Evolutionary conservation across 2,113 vertebrate species (phyloP).

Genomic region (Dromaius novaehollandiae): DNA sequence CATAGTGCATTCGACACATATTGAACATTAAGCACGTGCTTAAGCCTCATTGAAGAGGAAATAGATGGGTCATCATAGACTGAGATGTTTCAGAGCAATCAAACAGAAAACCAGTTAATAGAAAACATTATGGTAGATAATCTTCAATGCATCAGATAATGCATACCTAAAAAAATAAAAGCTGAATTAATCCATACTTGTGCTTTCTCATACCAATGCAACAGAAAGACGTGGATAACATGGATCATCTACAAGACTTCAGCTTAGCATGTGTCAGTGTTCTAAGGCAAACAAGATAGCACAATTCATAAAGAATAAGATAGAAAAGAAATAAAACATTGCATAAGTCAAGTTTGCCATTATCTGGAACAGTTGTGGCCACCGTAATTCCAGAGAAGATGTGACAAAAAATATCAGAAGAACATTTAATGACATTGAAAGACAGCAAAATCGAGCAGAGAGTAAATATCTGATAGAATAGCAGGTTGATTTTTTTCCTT

Average conservation of each 20-base stretch:
- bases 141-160: neutral
- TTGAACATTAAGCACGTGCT: neutral
- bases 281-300: neutral
- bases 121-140: neutral
- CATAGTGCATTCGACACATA: neutral
- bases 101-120: neutral
- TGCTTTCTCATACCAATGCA: neutral
- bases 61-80: neutral
- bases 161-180: neutral
- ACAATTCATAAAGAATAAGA: neutral
- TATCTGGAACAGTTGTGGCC: neutral
- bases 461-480: too few species aligned
- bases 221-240: neutral
- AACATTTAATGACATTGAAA: neutral
- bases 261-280: neutral
- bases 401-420: neutral
- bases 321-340: neutral
- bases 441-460: neutral
- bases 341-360: neutral
- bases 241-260: neutral
- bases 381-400: neutral
- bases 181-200: neutral
- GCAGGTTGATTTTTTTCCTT: too few species aligned
- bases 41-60: neutral
- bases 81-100: neutral